Conservation (phyloP, 1,140 invertebrate species). For the Lysiphlebus fabarum region DNA sequence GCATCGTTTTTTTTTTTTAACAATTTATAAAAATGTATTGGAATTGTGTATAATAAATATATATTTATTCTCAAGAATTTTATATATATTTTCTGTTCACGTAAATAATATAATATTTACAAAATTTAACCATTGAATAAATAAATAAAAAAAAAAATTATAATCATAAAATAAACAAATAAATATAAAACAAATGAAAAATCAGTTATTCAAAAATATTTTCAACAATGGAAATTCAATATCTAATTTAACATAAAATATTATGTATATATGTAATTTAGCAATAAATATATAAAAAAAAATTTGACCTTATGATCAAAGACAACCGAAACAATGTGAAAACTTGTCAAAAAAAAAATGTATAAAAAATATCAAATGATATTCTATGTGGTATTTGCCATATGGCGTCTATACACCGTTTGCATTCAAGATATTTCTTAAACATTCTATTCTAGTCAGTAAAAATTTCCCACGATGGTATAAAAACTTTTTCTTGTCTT, state of each 20-base stretch:
- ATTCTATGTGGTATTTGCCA: conserved; percentile 18
- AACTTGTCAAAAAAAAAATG: conserved; percentile 21
- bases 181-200: too few species aligned
- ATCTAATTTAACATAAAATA: too few species aligned
- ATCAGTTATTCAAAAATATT: too few species aligned
- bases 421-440: conserved; percentile 27
- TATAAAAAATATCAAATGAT: conserved; percentile 22
- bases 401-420: conserved; percentile 27
- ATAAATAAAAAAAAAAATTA: background rate
- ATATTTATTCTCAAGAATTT: background rate
- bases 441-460: background rate
- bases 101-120: conserved; percentile 7
- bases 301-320: background rate
- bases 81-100: background rate
- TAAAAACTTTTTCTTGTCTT: background rate
- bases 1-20: conserved; percentile 17
- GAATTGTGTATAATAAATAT: background rate
- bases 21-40: conserved; percentile 4
- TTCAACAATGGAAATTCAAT: too few species aligned
- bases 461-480: background rate
- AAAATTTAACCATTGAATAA: background rate
- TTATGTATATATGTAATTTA: too few species aligned
- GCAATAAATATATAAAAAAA: background rate
- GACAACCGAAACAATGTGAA: conserved; percentile 23
- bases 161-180: too few species aligned